Conservation (phyloP, 2,888 invertebrate species). For the Agapostemon virescens region DNA sequence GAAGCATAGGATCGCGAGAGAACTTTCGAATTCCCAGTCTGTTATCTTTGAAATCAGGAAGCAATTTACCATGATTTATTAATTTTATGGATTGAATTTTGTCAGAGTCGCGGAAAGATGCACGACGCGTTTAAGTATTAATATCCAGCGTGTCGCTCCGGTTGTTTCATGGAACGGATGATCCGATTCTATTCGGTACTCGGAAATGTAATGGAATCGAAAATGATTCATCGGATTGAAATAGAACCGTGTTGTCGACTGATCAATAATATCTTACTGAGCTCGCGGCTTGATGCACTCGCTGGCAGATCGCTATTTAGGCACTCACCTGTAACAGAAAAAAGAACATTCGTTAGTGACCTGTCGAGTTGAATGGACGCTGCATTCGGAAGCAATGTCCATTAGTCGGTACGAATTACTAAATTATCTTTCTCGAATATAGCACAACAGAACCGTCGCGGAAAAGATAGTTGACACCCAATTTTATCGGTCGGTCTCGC, state of each 20-base stretch:
- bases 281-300: background rate
- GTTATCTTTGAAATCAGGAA: too few relatives aligned
- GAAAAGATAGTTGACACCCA: too few relatives aligned
- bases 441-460: too few relatives aligned
- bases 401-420: background rate
- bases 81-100: too few relatives aligned
- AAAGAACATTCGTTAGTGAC: background rate
- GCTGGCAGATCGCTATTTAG: background rate
- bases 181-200: too few relatives aligned
- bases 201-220: background rate
- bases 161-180: too few relatives aligned
- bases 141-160: background rate
- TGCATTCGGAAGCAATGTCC: background rate
- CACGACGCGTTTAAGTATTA: background rate
- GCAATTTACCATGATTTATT: background rate
- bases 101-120: background rate
- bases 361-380: background rate
- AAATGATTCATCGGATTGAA: background rate
- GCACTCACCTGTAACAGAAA: constrained; percentile 9
- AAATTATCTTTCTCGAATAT: too few relatives aligned
- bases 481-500: background rate
- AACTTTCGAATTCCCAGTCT: too few relatives aligned
- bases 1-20: too few relatives aligned
- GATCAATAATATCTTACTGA: background rate
- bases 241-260: background rate